Conservation (phyloP, 1,140 invertebrate genomes). For the Drosophila sproati region DNA sequence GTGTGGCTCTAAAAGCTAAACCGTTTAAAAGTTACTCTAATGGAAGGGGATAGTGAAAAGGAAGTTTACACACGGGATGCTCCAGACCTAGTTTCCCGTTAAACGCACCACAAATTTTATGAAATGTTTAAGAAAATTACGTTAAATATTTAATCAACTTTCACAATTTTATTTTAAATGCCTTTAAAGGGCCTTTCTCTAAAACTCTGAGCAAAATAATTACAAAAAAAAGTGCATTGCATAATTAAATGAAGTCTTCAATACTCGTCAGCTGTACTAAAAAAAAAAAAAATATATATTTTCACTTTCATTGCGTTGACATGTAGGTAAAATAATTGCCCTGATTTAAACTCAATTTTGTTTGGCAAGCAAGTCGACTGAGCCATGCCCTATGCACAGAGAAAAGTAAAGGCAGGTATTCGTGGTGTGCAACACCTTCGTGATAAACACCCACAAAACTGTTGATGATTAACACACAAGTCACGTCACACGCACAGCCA, state of each 20-base stretch:
- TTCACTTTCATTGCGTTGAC: constrained; percentile 65
- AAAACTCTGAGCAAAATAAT: neutral
- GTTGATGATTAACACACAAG: constrained; percentile 15
- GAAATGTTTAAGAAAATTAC: neutral
- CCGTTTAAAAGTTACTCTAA: neutral
- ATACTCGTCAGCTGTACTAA: constrained; percentile 4
- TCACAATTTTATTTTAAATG: constrained; percentile 13
- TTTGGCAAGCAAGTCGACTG: constrained; percentile 17
- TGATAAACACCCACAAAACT: constrained; percentile 6
- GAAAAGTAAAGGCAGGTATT: neutral
- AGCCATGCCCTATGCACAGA: constrained; percentile 37
- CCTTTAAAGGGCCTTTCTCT: constrained; percentile 28
- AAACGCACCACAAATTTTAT: neutral
- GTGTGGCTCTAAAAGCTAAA: neutral
- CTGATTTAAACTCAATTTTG: neutral
- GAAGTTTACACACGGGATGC: constrained; percentile 5
- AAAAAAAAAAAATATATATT: constrained; percentile 24
- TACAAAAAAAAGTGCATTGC: constrained; percentile 1
- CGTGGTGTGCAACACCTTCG: neutral
- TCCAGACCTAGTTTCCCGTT: constrained; percentile 3
- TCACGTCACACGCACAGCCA: constrained; percentile 48
- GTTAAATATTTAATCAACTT: constrained; percentile 1
- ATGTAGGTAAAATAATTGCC: constrained; percentile 35
- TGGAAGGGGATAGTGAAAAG: neutral
- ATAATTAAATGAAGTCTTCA: constrained; percentile 10